Conservation (phyloP, 2,888 invertebrate species). For the Ophion costatus region DNA sequence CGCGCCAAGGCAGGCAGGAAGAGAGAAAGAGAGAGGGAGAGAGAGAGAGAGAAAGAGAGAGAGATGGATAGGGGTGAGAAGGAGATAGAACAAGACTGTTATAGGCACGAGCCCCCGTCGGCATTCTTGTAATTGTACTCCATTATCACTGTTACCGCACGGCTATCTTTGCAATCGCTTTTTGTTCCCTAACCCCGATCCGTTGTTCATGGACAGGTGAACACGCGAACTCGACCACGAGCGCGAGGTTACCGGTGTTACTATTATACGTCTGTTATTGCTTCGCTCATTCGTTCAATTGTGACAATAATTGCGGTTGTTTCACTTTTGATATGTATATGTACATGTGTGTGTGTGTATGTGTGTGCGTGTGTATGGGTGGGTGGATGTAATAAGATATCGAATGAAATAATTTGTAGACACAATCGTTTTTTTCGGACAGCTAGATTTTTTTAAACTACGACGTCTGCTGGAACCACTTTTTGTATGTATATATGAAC, state of each 20-base stretch:
- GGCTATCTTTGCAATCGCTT: constrained; percentile 70
- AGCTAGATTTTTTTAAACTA: no score
- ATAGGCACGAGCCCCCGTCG: constrained; percentile 59
- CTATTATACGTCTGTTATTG: constrained; percentile 20
- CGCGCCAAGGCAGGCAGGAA: constrained; percentile 52
- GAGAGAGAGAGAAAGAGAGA: constrained; percentile 40
- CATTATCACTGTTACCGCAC: constrained; percentile 72
- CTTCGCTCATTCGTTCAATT: constrained; percentile 35
- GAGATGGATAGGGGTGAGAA: constrained; percentile 36
- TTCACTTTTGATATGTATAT: neutral
- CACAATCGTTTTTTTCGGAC: no score
- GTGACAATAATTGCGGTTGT: constrained; percentile 13
- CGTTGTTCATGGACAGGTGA: constrained; percentile 72
- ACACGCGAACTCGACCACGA: constrained; percentile 68
- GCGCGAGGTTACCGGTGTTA: constrained; percentile 60
- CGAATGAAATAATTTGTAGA: no score
- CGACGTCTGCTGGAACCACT: no score
- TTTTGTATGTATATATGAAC: no score
- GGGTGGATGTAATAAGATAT: no score
- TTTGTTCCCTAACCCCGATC: constrained; percentile 69
- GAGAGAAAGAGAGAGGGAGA: constrained; percentile 23
- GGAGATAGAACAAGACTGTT: constrained; percentile 43
- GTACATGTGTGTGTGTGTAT: no score
- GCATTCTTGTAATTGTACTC: constrained; percentile 74
- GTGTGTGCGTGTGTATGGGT: no score